Conservation (phyloP, 2,113 vertebrate species). For the Peromyscus leucopus region DNA sequence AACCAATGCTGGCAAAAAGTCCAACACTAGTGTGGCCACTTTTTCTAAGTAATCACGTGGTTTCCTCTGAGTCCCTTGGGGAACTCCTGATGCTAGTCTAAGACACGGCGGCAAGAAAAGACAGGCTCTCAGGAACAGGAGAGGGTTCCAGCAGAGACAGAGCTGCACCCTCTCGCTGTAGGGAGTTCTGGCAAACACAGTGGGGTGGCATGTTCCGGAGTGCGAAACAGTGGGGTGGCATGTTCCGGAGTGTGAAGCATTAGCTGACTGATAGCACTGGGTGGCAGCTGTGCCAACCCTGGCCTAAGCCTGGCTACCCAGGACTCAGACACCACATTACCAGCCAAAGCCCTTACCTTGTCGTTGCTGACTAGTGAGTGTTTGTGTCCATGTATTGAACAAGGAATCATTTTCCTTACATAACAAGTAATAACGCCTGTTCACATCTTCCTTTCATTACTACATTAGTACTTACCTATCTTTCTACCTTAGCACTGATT, state of each 20-base stretch:
- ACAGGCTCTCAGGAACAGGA: background rate
- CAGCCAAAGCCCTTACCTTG: background rate
- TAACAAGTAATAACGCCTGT: conserved; percentile 64
- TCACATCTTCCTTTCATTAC: conserved; percentile 51
- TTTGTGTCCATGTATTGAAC: conserved; percentile 41
- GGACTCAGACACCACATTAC: background rate
- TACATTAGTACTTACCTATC: conserved; percentile 72
- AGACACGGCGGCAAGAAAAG: background rate
- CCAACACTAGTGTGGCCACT: background rate
- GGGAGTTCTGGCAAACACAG: background rate
- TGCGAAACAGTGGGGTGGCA: too few relatives aligned
- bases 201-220: background rate
- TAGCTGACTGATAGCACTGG: too few relatives aligned
- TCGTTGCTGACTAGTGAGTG: conserved; percentile 1
- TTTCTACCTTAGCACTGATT: conserved; percentile 74
- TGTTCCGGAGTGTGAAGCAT: too few relatives aligned
- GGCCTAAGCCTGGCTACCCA: background rate
- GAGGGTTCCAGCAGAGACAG: background rate
- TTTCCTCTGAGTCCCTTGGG: background rate
- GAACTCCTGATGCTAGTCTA: background rate
- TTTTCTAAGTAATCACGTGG: background rate
- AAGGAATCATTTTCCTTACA: conserved; percentile 67
- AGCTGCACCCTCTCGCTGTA: background rate
- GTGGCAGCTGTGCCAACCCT: background rate
- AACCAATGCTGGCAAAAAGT: background rate